These are phyloP conservation scores for Dromaius novaehollandiae DNA, from an alignment of 2,113 vertebrate species.

Conservation along the genomic window DNA sequence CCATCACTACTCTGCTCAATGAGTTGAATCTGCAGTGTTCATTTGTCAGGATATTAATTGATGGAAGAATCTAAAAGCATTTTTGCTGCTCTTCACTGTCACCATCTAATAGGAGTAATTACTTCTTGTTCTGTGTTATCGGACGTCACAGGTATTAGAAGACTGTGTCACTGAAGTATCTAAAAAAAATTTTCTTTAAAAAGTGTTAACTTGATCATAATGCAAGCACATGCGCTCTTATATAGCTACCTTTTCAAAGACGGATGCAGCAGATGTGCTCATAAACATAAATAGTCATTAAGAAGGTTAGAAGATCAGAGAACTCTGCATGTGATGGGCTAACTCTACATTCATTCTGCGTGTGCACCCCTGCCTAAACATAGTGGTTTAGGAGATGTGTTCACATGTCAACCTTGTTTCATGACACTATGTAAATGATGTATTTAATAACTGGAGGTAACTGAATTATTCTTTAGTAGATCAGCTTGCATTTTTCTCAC, in stretches of 20 bases:
- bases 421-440: background rate
- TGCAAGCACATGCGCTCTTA: background rate
- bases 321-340: background rate
- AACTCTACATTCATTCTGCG: background rate
- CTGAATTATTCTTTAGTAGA: slow-evolving; percentile 6
- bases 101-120: slow-evolving; percentile 67
- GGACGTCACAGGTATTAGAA: slow-evolving; percentile 61
- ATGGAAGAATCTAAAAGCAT: slow-evolving; percentile 39
- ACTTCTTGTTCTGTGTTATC: slow-evolving; percentile 65
- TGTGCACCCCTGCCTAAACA: background rate
- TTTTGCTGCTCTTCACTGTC: slow-evolving; percentile 44
- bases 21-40: slow-evolving; percentile 11
- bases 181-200: slow-evolving; percentile 32
- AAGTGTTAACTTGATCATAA: slow-evolving; percentile 11
- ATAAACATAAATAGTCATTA: slow-evolving; percentile 12
- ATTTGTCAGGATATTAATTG: slow-evolving; percentile 53
- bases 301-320: background rate
- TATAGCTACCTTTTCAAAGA: background rate
- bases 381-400: background rate
- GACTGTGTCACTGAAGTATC: slow-evolving; percentile 20
- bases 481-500: background rate
- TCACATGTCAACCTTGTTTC: background rate
- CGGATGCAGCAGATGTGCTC: background rate
- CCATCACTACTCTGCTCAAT: slow-evolving; percentile 23
- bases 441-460: background rate